Base-by-base conservation (phyloP, 2,113 vertebrate species). In the Melospiza georgiana region DNA sequence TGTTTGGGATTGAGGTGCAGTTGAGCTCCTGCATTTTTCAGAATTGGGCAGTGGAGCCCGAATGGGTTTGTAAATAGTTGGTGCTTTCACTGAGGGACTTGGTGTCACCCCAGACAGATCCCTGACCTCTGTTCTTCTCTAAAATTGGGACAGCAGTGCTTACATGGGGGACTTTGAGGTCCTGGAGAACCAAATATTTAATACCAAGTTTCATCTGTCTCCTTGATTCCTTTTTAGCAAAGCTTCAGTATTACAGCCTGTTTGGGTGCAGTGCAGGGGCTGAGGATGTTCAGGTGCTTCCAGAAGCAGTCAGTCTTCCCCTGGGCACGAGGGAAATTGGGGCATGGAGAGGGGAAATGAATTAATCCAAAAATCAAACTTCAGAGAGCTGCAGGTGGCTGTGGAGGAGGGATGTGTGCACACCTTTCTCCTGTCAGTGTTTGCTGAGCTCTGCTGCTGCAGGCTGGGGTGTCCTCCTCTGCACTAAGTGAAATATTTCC, bases 201-300 rank as follows among this genome's bases (percentile, higher is more conserved):
- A 19, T 16, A 31, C 21, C 24, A 24, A 44, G 2, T 94, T 91
- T 44, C 10, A 17, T 39, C 20, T 81, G 11, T 67, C 48, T 78
- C 57, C 17, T 3, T 63, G 27, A 49, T 52, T 85, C 48, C 43
- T 37, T 63, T 84, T 55, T 41, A 57, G 57, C 67, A 79, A 24
- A 35, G 46, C 31, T 44, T 37, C 20, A 19, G 0, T 51, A 2
- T 33, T 46, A 2, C 0, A 44, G 35, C 58, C 13, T 6, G 18
- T 33, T n/a, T 12, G 25, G 44, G 10, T 87, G 54, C 31, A 54
- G 1, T 9, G 28, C 3, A 24, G 23, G 48, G 33, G 22, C 54
- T 61, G 67, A 57, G 49, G 13, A 25, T 18, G 81, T 65, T 21
- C 66, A 75, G 35, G 43, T 57, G 41, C 44, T 73, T 84, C 75